These are phyloP conservation scores for Sipha flava DNA, from an alignment of 1,140 invertebrate genomes.

Conservation along the genomic window DNA sequence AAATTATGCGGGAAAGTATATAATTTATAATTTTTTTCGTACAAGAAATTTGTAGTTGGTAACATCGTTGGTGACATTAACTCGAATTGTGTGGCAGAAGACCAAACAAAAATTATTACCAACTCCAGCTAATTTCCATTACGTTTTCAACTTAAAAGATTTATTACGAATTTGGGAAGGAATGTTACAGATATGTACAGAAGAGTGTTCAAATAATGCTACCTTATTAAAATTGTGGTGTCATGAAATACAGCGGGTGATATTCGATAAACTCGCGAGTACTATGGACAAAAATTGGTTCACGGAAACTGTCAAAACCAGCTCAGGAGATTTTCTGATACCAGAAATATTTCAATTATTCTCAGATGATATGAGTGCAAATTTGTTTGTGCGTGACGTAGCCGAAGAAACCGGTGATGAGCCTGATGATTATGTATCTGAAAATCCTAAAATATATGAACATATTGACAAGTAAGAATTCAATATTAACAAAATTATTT, in stretches of 20 bases:
- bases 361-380: slow-evolving; percentile 45
- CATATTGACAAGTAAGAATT: slow-evolving; percentile 65
- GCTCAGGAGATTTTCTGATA: slow-evolving; percentile 61
- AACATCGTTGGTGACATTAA: slow-evolving; percentile 76
- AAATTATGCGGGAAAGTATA: too few species aligned
- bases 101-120: slow-evolving; percentile 72
- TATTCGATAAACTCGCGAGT: slow-evolving; percentile 78
- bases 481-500: too few species aligned
- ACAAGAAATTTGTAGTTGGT: too few species aligned
- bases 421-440: slow-evolving; percentile 89
- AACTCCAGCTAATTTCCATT: slow-evolving; percentile 96
- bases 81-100: slow-evolving; percentile 76
- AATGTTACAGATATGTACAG: slow-evolving; percentile 80
- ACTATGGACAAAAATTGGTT: slow-evolving; percentile 73
- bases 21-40: too few species aligned
- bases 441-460: slow-evolving; percentile 89
- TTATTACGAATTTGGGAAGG: slow-evolving; percentile 93
- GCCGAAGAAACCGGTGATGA: slow-evolving; percentile 95
- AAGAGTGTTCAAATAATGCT: slow-evolving; percentile 71
- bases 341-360: slow-evolving; percentile 58
- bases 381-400: slow-evolving; percentile 66
- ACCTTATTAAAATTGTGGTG: slow-evolving; percentile 85
- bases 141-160: slow-evolving; percentile 90
- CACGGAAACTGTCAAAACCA: slow-evolving; percentile 54
- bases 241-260: slow-evolving; percentile 84